These are phyloP conservation scores for Erythrocercus mccallii DNA, from an alignment of 2,113 vertebrate genomes.

Conservation along the genomic window DNA sequence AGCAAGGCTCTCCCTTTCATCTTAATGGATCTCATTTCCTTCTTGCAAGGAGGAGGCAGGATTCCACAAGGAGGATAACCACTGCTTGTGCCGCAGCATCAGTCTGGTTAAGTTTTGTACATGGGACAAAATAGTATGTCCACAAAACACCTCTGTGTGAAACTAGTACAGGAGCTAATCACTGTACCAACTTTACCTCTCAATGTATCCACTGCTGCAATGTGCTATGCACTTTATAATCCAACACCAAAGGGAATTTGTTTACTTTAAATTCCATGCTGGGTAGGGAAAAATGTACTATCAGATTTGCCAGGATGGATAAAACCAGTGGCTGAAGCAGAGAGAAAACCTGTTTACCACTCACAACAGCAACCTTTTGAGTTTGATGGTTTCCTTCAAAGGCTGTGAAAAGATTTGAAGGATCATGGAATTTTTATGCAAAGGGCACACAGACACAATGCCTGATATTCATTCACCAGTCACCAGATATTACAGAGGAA, in stretches of 20 bases:
- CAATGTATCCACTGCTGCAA: slow-evolving; percentile 73
- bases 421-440: background rate
- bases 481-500: background rate
- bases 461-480: background rate
- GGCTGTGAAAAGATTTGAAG: background rate
- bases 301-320: background rate
- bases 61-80: slow-evolving; percentile 59
- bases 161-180: slow-evolving; percentile 60
- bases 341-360: background rate
- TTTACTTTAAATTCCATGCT: background rate
- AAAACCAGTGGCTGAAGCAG: background rate
- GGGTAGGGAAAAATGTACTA: background rate
- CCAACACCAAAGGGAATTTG: background rate
- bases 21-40: too few relatives aligned
- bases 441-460: background rate
- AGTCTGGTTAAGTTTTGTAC: slow-evolving; percentile 63
- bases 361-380: background rate
- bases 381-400: background rate
- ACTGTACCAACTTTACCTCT: slow-evolving; percentile 60
- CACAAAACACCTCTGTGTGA: slow-evolving; percentile 74
- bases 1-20: too few relatives aligned
- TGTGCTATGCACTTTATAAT: slow-evolving; percentile 74
- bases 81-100: slow-evolving; percentile 78
- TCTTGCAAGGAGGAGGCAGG: background rate
- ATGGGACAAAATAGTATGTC: background rate